These are phyloP conservation scores for Fistularia tabacaria DNA, from an alignment of 2,797 vertebrate genomes.

Conservation along the genomic window DNA sequence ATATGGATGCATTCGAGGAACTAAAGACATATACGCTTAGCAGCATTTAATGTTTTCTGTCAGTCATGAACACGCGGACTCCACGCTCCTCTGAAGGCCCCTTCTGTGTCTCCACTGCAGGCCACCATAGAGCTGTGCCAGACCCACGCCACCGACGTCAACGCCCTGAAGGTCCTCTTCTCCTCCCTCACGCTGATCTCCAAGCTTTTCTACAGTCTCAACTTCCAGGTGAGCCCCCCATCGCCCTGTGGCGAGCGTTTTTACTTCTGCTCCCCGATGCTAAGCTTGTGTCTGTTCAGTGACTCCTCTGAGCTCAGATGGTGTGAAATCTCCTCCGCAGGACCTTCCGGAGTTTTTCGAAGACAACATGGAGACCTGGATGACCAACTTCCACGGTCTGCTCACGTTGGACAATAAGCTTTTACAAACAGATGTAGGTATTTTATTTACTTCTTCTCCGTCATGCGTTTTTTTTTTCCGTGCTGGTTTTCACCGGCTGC, in stretches of 20 bases:
- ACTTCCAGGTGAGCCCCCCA: conserved; percentile 87
- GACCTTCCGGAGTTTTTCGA: conserved; percentile 99
- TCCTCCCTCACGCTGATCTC: conserved; percentile 95
- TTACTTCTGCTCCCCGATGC: not conserved
- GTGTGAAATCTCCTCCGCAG: conserved; percentile 55
- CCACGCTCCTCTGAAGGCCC: not conserved
- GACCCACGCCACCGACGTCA: conserved; percentile 89
- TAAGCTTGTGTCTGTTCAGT: not conserved
- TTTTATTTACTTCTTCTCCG: not conserved
- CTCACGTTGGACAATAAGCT: conserved; percentile 98
- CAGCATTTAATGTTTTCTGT: too few relatives aligned
- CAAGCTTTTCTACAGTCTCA: conserved; percentile 98
- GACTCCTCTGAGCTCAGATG: too few relatives aligned
- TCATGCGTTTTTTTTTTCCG: too few relatives aligned
- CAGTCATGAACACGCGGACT: too few relatives aligned
- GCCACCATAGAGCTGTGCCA: conserved; percentile 97
- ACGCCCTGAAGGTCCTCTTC: conserved; percentile 94
- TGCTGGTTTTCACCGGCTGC: not conserved
- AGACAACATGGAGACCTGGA: conserved; percentile 99
- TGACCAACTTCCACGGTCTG: conserved; percentile 95
- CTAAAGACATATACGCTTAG: too few relatives aligned
- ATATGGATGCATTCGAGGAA: too few relatives aligned
- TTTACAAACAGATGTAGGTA: conserved; percentile 92
- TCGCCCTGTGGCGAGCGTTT: not conserved
- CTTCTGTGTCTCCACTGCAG: conserved; percentile 59